These are phyloP conservation scores for Aplocera efformata DNA, from an alignment of 2,888 invertebrate species.

Conservation along the genomic window DNA sequence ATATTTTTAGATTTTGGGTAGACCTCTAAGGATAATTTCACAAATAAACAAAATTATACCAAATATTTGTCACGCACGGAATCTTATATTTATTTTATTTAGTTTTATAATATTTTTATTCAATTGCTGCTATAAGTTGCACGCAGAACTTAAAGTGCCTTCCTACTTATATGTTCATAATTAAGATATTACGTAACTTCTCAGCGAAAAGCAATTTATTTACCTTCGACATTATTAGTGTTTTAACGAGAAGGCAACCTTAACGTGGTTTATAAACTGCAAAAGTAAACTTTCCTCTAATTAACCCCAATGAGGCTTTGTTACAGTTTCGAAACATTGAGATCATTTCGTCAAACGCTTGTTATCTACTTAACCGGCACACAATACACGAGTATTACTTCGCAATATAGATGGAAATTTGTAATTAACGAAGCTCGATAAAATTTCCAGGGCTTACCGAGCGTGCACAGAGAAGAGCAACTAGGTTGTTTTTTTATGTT, in stretches of 20 bases:
- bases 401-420: not conserved
- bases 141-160: conserved; percentile 6
- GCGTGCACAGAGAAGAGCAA: conserved; percentile 11
- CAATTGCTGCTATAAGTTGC: not conserved
- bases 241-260: conserved; percentile 32
- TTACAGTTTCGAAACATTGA: conserved; percentile 16
- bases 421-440: conserved; percentile 4
- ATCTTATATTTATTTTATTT: too few relatives aligned
- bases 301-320: conserved; percentile 29
- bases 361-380: conserved; percentile 3
- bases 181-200: conserved; percentile 41
- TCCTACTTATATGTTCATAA: conserved; percentile 23
- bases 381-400: not conserved
- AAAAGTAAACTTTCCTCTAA: conserved; percentile 33
- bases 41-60: too few relatives aligned
- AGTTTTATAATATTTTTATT: too few relatives aligned
- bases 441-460: conserved; percentile 6
- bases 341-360: conserved; percentile 11
- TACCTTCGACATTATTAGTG: conserved; percentile 40
- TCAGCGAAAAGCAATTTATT: conserved; percentile 38
- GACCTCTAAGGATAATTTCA: too few relatives aligned
- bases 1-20: too few relatives aligned
- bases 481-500: conserved; percentile 14
- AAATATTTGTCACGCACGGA: too few relatives aligned
- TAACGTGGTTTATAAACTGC: conserved; percentile 33